These are phyloP conservation scores for Microcebus griseorufus DNA, from an alignment of 2,113 vertebrate genomes.

Conservation along the genomic window DNA sequence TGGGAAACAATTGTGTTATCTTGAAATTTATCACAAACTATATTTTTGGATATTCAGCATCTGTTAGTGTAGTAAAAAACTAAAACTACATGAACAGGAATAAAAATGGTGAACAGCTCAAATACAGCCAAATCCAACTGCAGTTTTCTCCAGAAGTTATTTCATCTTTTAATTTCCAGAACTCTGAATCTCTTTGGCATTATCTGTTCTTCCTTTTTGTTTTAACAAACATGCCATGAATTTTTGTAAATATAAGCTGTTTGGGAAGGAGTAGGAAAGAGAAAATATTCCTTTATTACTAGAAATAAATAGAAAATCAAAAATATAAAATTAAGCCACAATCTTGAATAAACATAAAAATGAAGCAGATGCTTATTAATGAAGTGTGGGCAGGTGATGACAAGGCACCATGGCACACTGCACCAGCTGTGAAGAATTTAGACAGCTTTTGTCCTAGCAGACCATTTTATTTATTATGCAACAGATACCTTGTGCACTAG, in stretches of 20 bases:
- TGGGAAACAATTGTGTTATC: conserved; percentile 30
- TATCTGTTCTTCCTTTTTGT: neutral
- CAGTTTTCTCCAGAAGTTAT: neutral
- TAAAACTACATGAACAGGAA: neutral
- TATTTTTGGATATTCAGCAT: neutral
- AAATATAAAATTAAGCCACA: conserved; percentile 61
- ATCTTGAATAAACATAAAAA: conserved; percentile 75
- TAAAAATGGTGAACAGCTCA: neutral
- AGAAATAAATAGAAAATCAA: conserved; percentile 55
- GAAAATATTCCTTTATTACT: neutral
- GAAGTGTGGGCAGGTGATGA: conserved; percentile 79
- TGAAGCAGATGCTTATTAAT: conserved; percentile 83
- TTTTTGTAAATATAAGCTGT: neutral
- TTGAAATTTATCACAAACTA: conserved; percentile 19
- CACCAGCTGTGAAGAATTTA: conserved; percentile 76
- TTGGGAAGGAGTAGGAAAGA: neutral
- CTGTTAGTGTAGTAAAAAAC: neutral
- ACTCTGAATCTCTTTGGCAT: neutral
- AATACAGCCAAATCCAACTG: neutral
- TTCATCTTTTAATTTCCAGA: conserved; percentile 33
- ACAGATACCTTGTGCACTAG: conserved; percentile 65
- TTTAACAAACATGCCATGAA: conserved; percentile 9
- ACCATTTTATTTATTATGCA: conserved; percentile 74
- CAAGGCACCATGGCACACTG: conserved; percentile 61
- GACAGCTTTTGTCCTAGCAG: conserved; percentile 45